These are phyloP conservation scores for Mastacembelus armatus DNA, from an alignment of 2,797 vertebrate species.

Conservation along the genomic window DNA sequence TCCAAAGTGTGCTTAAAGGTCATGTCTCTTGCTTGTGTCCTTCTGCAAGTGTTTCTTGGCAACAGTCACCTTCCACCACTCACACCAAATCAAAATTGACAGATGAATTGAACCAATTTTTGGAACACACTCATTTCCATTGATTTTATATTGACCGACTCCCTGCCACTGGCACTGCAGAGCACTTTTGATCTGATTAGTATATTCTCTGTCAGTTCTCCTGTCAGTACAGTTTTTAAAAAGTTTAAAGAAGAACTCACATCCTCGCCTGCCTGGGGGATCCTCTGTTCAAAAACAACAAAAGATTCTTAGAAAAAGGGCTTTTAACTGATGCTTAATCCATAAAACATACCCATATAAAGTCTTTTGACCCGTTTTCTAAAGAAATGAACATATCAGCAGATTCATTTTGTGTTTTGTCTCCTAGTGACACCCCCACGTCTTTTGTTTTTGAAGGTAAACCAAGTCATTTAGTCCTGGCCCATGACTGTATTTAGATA, in stretches of 20 bases:
- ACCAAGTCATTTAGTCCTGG: conserved; percentile 44
- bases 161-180: conserved; percentile 1
- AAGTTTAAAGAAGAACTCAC: conserved; percentile 38
- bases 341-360: conserved; percentile 26
- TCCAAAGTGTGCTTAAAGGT: conserved; percentile 31
- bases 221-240: conserved; percentile 57
- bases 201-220: conserved; percentile 31
- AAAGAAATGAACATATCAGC: conserved; percentile 5
- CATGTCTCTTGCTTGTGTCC: conserved; percentile 15
- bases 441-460: conserved; percentile 58
- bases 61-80: conserved; percentile 29
- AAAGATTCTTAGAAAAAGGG: neutral
- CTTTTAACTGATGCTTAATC: conserved; percentile 41
- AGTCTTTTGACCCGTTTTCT: conserved; percentile 20
- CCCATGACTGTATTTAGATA: conserved; percentile 68
- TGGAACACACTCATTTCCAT: conserved; percentile 37
- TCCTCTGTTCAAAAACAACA: conserved; percentile 12
- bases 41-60: conserved; percentile 13
- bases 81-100: conserved; percentile 46
- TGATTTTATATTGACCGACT: conserved; percentile 44
- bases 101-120: conserved; percentile 47
- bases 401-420: conserved; percentile 40
- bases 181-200: conserved; percentile 53
- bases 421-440: conserved; percentile 50
- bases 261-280: conserved; percentile 12